A percentile compares a stretch with the other conserved stretches of the same genome.
Conservation (phyloP, 1,140 invertebrate species). For the Xylocopa sonorina region DNA sequence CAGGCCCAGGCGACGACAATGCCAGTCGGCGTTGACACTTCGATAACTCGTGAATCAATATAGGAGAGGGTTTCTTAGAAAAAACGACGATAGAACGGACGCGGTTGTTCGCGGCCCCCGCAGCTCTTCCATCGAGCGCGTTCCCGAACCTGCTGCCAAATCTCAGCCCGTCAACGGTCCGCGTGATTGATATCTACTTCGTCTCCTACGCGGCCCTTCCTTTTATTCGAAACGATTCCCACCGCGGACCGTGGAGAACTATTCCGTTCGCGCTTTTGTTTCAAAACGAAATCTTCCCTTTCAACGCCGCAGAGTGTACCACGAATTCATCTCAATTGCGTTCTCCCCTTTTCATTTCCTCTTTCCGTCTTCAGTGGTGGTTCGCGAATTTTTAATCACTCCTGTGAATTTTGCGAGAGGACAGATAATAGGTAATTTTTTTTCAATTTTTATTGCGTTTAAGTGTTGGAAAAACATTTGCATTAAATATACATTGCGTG, state of each 20-base stretch:
- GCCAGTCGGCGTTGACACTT: slow-evolving; percentile 56
- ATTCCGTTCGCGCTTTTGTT: slow-evolving; percentile 57
- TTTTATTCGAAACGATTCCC: slow-evolving; percentile 66
- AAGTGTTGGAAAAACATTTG: no score
- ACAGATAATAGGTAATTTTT: no score
- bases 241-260: slow-evolving; percentile 55
- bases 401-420: not conserved
- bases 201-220: slow-evolving; percentile 58
- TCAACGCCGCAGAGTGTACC: not conserved
- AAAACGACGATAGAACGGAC: slow-evolving; percentile 74
- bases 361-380: no score
- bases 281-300: slow-evolving; percentile 6
- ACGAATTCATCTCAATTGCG: not conserved
- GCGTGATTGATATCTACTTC: slow-evolving; percentile 73
- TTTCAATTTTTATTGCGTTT: no score
- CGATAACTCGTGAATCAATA: slow-evolving; percentile 69
- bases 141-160: slow-evolving; percentile 72
- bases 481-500: no score
- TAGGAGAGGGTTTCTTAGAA: slow-evolving; percentile 54
- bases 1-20: slow-evolving; percentile 23
- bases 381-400: not conserved
- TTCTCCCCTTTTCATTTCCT: not conserved
- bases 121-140: slow-evolving; percentile 50
- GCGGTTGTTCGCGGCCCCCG: slow-evolving; percentile 65
- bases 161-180: slow-evolving; percentile 71